A percentile compares a stretch with the other conserved stretches of the same genome.
Evolutionary conservation across 2,113 vertebrate species (phyloP).

Genomic region (Galbula dea): DNA sequence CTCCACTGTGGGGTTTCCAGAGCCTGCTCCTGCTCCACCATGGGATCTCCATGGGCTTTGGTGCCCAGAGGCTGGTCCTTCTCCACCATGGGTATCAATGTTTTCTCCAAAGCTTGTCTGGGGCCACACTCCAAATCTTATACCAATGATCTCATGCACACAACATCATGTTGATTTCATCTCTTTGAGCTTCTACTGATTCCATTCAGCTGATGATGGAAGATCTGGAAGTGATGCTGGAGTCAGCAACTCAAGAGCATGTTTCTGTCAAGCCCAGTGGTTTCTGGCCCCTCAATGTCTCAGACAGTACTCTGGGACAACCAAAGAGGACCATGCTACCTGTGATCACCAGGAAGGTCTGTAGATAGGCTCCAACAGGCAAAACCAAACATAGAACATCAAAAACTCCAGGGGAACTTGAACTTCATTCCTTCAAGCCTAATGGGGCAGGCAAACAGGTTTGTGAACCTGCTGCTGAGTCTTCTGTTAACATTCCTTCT

Average conservation of each 20-base stretch:
- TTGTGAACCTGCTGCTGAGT: not conserved
- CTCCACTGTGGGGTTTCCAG: too few relatives aligned
- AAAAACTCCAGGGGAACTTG: not conserved
- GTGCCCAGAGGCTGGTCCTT: too few relatives aligned
- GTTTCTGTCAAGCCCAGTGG: constrained; percentile 49
- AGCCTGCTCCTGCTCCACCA: too few relatives aligned
- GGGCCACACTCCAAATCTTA: not conserved
- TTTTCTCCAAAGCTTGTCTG: not conserved
- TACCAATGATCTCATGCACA: not conserved
- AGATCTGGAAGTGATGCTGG: constrained; percentile 66
- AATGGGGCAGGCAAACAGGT: not conserved
- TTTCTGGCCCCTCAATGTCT: constrained; percentile 63
- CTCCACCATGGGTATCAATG: too few relatives aligned
- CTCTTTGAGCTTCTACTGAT: not conserved
- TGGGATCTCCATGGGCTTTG: too few relatives aligned
- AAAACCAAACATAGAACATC: not conserved
- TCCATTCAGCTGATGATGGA: not conserved
- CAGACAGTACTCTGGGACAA: constrained; percentile 53
- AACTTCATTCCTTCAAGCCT: not conserved
- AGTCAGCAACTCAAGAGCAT: constrained; percentile 59
- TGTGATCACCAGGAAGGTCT: constrained; percentile 64
- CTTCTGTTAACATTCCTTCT: not conserved
- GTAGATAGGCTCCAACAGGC: not conserved
- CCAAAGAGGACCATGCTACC: constrained; percentile 41
- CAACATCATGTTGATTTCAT: not conserved